Evolutionary conservation across 1,140 invertebrate species (phyloP).

Genomic region (Penaeus vannamei): DNA sequence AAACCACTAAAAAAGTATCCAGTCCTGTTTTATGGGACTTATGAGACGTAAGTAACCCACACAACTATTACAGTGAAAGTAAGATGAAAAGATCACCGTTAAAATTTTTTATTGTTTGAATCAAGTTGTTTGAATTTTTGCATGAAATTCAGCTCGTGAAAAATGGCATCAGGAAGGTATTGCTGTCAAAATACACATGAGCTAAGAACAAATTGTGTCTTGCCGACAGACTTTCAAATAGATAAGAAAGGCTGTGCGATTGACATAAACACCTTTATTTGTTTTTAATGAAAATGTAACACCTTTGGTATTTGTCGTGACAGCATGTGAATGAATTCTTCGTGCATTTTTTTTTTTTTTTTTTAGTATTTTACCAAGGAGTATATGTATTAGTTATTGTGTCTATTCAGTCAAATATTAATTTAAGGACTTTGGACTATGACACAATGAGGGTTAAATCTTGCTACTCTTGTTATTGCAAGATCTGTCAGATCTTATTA

Average conservation of each 20-base stretch:
- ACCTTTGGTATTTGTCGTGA: no score
- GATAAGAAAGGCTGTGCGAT: constrained; percentile 46
- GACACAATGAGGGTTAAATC: no score
- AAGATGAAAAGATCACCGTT: no score
- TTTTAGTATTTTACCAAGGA: no score
- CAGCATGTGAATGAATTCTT: no score
- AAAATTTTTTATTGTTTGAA: no score
- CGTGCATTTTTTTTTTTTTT: no score
- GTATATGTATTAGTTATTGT: no score
- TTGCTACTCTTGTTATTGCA: no score
- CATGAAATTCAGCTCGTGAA: constrained; percentile 21
- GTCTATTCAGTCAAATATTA: no score
- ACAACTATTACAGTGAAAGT: background rate
- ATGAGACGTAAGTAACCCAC: constrained; percentile 86
- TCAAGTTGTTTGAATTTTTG: background rate
- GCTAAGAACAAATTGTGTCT: constrained; percentile 39
- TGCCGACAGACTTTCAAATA: constrained; percentile 36
- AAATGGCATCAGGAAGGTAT: background rate
- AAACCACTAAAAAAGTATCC: constrained; percentile 87
- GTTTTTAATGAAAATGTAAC: background rate
- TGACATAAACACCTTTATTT: constrained; percentile 13
- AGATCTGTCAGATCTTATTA: no score
- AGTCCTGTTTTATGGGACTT: constrained; percentile 95
- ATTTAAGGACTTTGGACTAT: no score
- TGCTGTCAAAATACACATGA: constrained; percentile 8